A percentile compares a stretch with the other conserved stretches of the same genome.
phyloP scores from a whole-genome alignment of 2,888 invertebrate genomes.

The Idaea dimidiata region DNA sequence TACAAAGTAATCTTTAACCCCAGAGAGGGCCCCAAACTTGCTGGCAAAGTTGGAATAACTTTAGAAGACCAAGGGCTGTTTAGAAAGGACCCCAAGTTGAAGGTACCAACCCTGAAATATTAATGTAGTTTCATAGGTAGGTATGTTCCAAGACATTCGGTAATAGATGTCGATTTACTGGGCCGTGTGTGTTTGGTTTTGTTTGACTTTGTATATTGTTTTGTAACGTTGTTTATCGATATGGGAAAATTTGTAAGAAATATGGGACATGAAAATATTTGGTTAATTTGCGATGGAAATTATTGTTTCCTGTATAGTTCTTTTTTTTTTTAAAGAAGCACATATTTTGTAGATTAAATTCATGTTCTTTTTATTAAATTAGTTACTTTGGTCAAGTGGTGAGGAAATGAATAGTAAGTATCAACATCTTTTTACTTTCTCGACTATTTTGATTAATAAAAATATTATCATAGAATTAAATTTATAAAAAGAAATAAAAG shows the following conservation, averaged over 20 bases:
- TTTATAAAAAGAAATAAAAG: too few species aligned
- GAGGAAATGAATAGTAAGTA: too few species aligned
- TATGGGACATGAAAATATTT: not conserved
- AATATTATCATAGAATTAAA: too few species aligned
- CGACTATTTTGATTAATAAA: too few species aligned
- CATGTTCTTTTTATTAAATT: too few species aligned
- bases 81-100: slow-evolving; percentile 76
- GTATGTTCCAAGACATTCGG: slow-evolving; percentile 60
- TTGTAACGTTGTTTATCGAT: slow-evolving; percentile 5
- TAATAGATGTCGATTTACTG: slow-evolving; percentile 37
- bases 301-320: not conserved
- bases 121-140: slow-evolving; percentile 78
- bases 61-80: slow-evolving; percentile 80
- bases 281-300: too few species aligned
- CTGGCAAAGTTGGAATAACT: slow-evolving; percentile 77
- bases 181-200: slow-evolving; percentile 1
- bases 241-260: not conserved
- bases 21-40: slow-evolving; percentile 58
- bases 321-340: not conserved
- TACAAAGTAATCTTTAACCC: slow-evolving; percentile 72
- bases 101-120: slow-evolving; percentile 69
- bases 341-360: too few species aligned
- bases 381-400: too few species aligned
- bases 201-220: slow-evolving; percentile 18
- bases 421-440: too few species aligned